These are phyloP conservation scores for Hypothenemus hampei DNA, from an alignment of 1,140 invertebrate genomes.

Conservation along the genomic window DNA sequence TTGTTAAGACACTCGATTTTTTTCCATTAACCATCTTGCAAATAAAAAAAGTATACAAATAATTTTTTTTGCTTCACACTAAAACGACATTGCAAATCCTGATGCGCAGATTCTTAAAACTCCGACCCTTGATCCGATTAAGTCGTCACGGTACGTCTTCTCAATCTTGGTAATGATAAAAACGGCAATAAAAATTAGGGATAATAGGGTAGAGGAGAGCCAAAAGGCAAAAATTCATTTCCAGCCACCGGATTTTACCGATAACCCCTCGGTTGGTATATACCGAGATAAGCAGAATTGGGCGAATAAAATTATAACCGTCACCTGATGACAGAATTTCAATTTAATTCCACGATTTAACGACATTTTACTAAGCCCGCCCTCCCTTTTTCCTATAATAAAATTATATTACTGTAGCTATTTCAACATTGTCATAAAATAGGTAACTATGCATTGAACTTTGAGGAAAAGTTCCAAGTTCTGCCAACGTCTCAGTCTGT, in stretches of 20 bases:
- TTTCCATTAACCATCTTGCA: too few species aligned
- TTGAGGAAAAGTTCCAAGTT: too few species aligned
- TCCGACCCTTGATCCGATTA: slow-evolving; percentile 44
- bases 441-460: too few species aligned
- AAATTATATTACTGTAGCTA: too few species aligned
- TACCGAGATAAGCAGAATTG: slow-evolving; percentile 25
- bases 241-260: slow-evolving; percentile 17
- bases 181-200: slow-evolving; percentile 47
- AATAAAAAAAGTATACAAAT: too few species aligned
- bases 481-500: too few species aligned
- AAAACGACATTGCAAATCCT: slow-evolving; percentile 41
- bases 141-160: slow-evolving; percentile 37
- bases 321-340: slow-evolving; percentile 26
- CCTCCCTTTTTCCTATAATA: slow-evolving; percentile 9
- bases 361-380: slow-evolving; percentile 4
- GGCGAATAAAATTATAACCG: slow-evolving; percentile 26
- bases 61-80: too few species aligned
- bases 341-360: slow-evolving; percentile 23
- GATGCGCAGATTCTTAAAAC: slow-evolving; percentile 44
- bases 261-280: slow-evolving; percentile 23
- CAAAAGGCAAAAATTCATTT: slow-evolving; percentile 31
- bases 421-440: too few species aligned
- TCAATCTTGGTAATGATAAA: slow-evolving; percentile 46
- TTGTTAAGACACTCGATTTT: too few species aligned
- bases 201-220: slow-evolving; percentile 37